Evolutionary conservation across 2,113 vertebrate species (phyloP).

Genomic region (Tragelaphus strepsiceros): DNA sequence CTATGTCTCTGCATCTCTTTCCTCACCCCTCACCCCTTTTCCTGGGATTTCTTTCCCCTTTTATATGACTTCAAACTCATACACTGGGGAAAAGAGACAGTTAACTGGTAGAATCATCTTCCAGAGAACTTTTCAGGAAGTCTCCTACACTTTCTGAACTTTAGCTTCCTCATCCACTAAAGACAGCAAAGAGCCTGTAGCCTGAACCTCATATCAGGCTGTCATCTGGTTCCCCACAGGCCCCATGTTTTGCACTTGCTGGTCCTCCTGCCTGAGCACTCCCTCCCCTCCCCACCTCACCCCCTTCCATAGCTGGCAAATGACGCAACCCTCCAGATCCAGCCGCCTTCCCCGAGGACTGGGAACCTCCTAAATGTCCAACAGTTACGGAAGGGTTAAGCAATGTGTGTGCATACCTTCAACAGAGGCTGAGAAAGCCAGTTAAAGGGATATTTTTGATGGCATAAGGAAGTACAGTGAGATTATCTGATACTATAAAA

Average conservation of each 20-base stretch:
- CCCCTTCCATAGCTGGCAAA: background rate
- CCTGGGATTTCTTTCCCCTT: background rate
- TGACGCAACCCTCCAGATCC: background rate
- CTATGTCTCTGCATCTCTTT: background rate
- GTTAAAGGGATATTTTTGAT: background rate
- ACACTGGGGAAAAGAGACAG: background rate
- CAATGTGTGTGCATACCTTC: background rate
- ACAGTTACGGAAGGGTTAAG: background rate
- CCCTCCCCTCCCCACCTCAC: background rate
- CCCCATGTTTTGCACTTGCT: background rate
- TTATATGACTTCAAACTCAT: background rate
- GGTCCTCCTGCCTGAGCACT: rapidly evolving
- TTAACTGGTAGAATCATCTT: background rate
- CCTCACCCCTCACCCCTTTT: background rate
- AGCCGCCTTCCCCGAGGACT: background rate
- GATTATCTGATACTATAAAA: background rate
- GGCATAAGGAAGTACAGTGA: background rate
- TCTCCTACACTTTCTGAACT: background rate
- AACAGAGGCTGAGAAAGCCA: background rate
- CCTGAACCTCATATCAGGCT: background rate
- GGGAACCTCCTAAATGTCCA: constrained; percentile 37
- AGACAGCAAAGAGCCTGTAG: background rate
- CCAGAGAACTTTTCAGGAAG: background rate
- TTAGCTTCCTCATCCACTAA: background rate
- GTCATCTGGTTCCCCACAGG: background rate